phyloP scores from a whole-genome alignment of 1,140 invertebrate genomes.

The Muscidifurax raptorellus region DNA sequence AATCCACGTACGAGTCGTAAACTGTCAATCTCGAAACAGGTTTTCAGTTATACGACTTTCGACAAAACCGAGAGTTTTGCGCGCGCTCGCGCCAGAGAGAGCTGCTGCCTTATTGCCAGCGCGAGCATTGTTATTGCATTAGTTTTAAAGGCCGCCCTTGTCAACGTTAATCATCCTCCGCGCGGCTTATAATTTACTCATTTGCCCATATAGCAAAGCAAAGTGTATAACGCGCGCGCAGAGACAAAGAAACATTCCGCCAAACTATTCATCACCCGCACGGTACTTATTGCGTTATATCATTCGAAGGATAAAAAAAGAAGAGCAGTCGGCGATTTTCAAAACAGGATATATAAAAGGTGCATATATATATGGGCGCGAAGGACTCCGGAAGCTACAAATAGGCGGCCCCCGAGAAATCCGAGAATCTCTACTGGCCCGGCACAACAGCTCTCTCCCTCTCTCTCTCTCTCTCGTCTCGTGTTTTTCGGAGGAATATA shows the following conservation, averaged over 20 bases:
- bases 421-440: constrained; percentile 25
- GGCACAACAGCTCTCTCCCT: too few species aligned
- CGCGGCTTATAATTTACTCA: constrained; percentile 51
- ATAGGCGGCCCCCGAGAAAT: constrained; percentile 42
- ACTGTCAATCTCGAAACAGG: constrained; percentile 56
- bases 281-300: too few species aligned
- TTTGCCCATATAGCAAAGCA: constrained; percentile 49
- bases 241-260: constrained; percentile 41
- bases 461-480: too few species aligned
- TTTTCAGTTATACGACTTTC: constrained; percentile 55
- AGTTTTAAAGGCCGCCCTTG: constrained; percentile 53
- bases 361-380: background rate
- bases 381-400: constrained; percentile 48
- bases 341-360: constrained; percentile 27
- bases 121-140: constrained; percentile 54
- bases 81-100: constrained; percentile 6
- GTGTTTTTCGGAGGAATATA: constrained; percentile 37
- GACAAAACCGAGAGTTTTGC: constrained; percentile 49
- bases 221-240: constrained; percentile 32
- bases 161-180: constrained; percentile 52
- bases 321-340: too few species aligned
- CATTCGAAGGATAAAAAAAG: too few species aligned
- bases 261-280: background rate
- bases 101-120: background rate
- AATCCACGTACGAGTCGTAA: constrained; percentile 53